Evolutionary conservation across 2,888 invertebrate genomes (phyloP), one percentile per base, ranked within the genome.

Genomic region (Tupiocoris notatus): DNA sequence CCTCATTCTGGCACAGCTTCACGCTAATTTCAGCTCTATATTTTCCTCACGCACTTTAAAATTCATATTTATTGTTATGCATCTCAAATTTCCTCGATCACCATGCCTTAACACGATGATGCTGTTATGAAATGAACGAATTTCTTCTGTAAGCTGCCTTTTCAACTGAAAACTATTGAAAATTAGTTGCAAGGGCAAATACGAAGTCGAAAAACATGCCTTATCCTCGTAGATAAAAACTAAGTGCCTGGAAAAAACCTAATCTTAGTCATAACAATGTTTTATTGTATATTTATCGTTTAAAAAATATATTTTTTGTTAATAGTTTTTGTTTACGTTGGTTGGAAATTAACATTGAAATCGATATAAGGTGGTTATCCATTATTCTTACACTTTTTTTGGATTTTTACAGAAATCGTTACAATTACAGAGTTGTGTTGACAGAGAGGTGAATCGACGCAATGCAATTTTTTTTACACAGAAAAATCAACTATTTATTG

Each of bases 361-460:
- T 22, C 1, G 7, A 18, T 21, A 3, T 6, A 21, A 22, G n/a
- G n/a, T 63, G 63, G 20, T 63, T 22, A 22, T 18, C 12, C 18
- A 20, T 25, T 65, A 39, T 16, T 24, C 17, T n/a, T 65, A 39
- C n/a, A 20, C 17, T 25, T 2, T 66, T 67, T 66, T 17, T 67
- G 22, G 18, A 21, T 54, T 57, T 67, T 65, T 65, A 0, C 67
- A 67, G 67, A 21, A 56, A 39, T 12, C 57, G 12, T 56, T 57
- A 20, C 57, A 67, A 18, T 67, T 67, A 67, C 56, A 67, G 21
- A 20, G 21, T 22, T 7, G 67, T 12, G 20, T 56, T 56, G 67
- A 67, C 57, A 22, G 56, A 67, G 56, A 25, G 67, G 57, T 67
- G 57, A 67, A 39, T 61, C 20, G 2, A 12, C 25, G 17, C 20